Percentiles rank a stretch among this genome's conserved stretches.
These are phyloP conservation scores for human DNA, from an alignment of 2,113 vertebrate genomes.

Conservation along the genomic window DNA sequence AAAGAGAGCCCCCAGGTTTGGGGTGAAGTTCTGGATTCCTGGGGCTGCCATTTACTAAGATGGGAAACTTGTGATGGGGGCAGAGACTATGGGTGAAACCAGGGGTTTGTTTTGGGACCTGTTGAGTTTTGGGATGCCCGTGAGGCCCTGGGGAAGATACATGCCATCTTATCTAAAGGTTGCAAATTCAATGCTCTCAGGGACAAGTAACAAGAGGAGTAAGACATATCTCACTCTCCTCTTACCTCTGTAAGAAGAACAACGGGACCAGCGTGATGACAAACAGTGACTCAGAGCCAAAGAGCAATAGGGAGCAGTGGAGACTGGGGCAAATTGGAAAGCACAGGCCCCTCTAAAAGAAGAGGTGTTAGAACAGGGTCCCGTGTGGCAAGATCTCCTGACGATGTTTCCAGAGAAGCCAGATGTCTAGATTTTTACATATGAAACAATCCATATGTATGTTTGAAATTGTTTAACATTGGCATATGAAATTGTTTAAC, in stretches of 20 bases:
- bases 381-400: background rate
- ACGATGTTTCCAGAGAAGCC: background rate
- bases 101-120: background rate
- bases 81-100: background rate
- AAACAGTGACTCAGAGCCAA: background rate
- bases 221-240: background rate
- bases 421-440: background rate
- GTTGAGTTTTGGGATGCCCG: background rate
- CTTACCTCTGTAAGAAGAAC: background rate
- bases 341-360: background rate
- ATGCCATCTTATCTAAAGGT: background rate
- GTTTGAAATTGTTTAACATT: too few relatives aligned
- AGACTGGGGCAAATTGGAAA: background rate
- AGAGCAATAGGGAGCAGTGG: background rate
- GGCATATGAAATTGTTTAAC: too few relatives aligned
- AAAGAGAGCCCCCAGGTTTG: background rate
- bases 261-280: background rate
- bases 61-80: background rate
- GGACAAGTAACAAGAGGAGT: fast-evolving
- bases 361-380: background rate
- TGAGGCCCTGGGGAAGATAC: background rate
- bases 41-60: background rate
- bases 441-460: background rate
- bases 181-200: background rate
- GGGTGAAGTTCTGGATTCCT: background rate